These are phyloP conservation scores for Herpailurus yagouaroundi DNA, from an alignment of 2,113 vertebrate genomes.

Conservation along the genomic window DNA sequence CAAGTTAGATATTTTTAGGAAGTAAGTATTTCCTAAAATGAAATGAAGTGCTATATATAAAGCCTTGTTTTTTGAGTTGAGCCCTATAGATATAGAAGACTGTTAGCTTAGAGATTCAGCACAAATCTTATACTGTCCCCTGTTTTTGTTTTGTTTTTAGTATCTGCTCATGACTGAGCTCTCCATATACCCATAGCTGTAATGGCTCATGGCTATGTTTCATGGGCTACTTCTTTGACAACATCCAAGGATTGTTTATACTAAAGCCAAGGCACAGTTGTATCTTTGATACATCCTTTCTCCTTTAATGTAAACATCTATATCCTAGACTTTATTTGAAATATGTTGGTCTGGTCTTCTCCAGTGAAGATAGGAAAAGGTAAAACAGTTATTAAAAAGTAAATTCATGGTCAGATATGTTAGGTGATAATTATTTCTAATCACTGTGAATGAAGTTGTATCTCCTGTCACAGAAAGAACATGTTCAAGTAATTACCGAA, in stretches of 20 bases:
- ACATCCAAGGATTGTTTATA: background rate
- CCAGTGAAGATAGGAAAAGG: background rate
- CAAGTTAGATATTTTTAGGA: conserved; percentile 18
- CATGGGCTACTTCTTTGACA: background rate
- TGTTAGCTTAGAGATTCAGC: background rate
- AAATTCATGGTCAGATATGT: background rate
- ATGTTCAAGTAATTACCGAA: background rate
- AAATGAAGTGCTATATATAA: background rate
- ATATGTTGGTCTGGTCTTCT: background rate
- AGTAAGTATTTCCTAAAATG: background rate
- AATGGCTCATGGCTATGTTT: background rate
- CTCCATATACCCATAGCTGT: background rate
- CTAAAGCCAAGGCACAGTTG: background rate
- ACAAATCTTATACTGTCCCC: background rate
- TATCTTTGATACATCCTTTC: background rate
- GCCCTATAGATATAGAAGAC: background rate
- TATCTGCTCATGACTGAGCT: background rate
- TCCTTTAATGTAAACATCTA: background rate
- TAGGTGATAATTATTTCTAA: conserved; percentile 17
- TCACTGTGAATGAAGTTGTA: background rate
- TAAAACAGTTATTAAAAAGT: conserved; percentile 17
- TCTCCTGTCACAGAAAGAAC: background rate
- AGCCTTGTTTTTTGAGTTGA: background rate
- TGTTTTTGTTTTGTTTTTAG: background rate
- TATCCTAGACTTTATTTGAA: conserved; percentile 38